Conservation (phyloP, 2,888 invertebrate species). For the Leucophora obtusa region DNA sequence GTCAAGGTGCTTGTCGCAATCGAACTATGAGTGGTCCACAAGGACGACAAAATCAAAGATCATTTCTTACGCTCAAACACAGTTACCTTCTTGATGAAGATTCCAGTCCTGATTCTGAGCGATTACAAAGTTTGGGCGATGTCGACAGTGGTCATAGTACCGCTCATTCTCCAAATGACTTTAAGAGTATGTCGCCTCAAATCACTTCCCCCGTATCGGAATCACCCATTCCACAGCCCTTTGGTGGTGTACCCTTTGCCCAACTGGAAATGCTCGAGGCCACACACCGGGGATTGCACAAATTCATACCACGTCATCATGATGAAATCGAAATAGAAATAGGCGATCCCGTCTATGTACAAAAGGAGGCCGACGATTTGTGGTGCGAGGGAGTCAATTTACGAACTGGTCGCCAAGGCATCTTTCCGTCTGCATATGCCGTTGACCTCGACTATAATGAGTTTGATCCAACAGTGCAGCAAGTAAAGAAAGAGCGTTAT, state of each 20-base stretch:
- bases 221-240: constrained; percentile 83
- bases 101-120: constrained; percentile 91
- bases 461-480: constrained; percentile 92
- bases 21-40: constrained; percentile 72
- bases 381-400: constrained; percentile 99
- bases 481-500: constrained; percentile 91
- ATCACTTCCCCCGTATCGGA: constrained; percentile 82
- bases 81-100: constrained; percentile 88
- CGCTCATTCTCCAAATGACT: constrained; percentile 93
- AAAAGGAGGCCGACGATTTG: constrained; percentile 96
- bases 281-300: constrained; percentile 96
- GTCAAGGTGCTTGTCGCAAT: constrained; percentile 67
- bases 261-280: constrained; percentile 93
- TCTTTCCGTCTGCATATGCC: constrained; percentile 98
- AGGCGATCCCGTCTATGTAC: constrained; percentile 97
- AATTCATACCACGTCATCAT: constrained; percentile 95
- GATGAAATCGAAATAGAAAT: constrained; percentile 98
- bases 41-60: constrained; percentile 73
- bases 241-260: constrained; percentile 88
- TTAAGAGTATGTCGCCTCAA: constrained; percentile 89
- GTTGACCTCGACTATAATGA: constrained; percentile 98
- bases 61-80: constrained; percentile 86
- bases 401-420: constrained; percentile 94
- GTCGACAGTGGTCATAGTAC: constrained; percentile 95
- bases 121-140: constrained; percentile 86